A percentile compares a stretch with the other conserved stretches of the same genome.
These are phyloP conservation scores for Pseudolycoriella hygida DNA, from an alignment of 2,888 invertebrate genomes.

Conservation along the genomic window DNA sequence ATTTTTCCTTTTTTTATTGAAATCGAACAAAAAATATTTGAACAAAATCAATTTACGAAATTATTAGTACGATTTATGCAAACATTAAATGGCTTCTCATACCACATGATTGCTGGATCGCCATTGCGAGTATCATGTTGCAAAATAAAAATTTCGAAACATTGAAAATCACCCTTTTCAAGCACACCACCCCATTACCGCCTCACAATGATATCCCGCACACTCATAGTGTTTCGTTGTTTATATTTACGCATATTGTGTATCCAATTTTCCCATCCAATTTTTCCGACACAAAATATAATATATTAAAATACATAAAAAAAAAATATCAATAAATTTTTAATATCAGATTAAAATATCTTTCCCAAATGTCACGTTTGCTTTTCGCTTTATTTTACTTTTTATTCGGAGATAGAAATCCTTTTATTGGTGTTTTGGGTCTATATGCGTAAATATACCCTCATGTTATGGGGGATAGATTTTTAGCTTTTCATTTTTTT, in stretches of 20 bases:
- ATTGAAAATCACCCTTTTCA: too few relatives aligned
- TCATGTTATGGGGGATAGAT: not conserved
- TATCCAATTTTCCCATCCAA: not conserved
- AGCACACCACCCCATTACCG: not conserved
- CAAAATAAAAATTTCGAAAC: too few relatives aligned
- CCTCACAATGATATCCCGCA: not conserved
- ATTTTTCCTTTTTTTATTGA: too few relatives aligned
- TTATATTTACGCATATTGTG: not conserved
- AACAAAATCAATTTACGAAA: constrained; percentile 1
- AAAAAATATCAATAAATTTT: constrained; percentile 4
- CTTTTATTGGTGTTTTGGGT: constrained; percentile 1
- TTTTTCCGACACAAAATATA: not conserved
- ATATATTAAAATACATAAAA: constrained; percentile 1
- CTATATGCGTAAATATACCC: not conserved
- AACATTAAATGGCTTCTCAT: not conserved
- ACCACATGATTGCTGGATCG: not conserved
- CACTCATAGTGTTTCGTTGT: not conserved
- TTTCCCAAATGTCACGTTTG: constrained; percentile 1
- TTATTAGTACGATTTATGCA: constrained; percentile 1
- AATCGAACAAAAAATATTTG: too few relatives aligned
- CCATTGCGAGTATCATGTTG: too few relatives aligned
- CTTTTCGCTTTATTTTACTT: constrained; percentile 1
- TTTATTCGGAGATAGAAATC: constrained; percentile 1
- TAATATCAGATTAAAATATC: constrained; percentile 4
- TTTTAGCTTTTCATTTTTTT: too few relatives aligned